phyloP scores from a whole-genome alignment of 2,888 invertebrate genomes.

The Leptinotarsa rubiginosa region DNA sequence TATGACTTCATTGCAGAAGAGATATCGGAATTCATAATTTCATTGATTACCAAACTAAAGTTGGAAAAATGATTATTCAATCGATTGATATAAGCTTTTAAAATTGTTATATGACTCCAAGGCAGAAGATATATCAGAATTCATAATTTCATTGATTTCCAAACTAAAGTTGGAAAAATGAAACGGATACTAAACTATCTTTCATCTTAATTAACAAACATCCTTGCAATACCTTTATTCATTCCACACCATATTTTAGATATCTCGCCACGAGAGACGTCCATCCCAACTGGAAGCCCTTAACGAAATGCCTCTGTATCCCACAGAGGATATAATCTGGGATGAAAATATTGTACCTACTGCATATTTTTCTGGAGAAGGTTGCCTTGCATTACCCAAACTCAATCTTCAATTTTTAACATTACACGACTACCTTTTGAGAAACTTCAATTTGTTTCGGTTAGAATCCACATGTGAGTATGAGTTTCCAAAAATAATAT shows the following conservation, averaged over 20 bases:
- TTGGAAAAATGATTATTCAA: too few species aligned
- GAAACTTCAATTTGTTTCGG: conserved; percentile 97
- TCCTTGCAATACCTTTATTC: too few species aligned
- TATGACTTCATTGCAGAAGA: too few species aligned
- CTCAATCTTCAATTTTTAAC: conserved; percentile 98
- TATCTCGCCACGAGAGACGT: conserved; percentile 87
- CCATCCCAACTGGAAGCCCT: conserved; percentile 93
- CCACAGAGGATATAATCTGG: conserved; percentile 98
- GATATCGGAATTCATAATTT: too few species aligned
- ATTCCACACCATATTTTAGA: conserved; percentile 64
- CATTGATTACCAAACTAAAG: too few species aligned
- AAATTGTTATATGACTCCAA: too few species aligned
- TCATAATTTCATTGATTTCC: too few species aligned
- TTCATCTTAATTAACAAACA: too few species aligned
- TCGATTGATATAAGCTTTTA: too few species aligned
- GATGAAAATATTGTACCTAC: conserved; percentile 98
- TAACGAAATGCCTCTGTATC: conserved; percentile 98
- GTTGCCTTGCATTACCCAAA: conserved; percentile 95
- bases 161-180: too few species aligned
- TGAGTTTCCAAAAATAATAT: neutral
- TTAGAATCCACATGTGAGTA: conserved; percentile 95
- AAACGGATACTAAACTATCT: too few species aligned
- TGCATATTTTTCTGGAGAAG: conserved; percentile 96
- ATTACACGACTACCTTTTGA: conserved; percentile 94
- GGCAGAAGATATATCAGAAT: too few species aligned